Evolutionary conservation across 2,113 vertebrate genomes (phyloP).

Genomic region (Bufo bufo): DNA sequence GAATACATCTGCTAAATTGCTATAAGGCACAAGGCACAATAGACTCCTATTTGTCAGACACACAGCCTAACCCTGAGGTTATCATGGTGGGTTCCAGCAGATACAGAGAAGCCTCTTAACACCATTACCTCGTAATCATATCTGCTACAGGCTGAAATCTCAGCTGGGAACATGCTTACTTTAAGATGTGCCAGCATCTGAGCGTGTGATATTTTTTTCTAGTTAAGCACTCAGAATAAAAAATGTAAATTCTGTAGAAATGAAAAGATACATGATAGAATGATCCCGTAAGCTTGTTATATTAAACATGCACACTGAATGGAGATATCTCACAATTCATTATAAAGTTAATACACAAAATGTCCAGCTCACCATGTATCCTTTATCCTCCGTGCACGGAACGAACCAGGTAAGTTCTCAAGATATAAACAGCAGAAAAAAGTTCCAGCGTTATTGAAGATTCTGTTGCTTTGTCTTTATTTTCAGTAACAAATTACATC

Average conservation of each 20-base stretch:
- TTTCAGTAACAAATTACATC: no score
- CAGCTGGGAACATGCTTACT: slow-evolving; percentile 70
- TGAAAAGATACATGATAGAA: background rate
- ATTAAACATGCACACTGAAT: slow-evolving; percentile 41
- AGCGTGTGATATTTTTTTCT: background rate
- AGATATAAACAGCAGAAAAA: no score
- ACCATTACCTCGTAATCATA: slow-evolving; percentile 80
- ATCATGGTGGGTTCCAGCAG: slow-evolving; percentile 76
- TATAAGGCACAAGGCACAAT: slow-evolving; percentile 78
- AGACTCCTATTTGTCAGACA: slow-evolving; percentile 82
- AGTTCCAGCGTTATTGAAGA: no score
- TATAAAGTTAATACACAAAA: no score
- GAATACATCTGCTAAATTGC: slow-evolving; percentile 77
- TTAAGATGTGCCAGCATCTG: slow-evolving; percentile 65
- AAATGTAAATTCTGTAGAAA: background rate
- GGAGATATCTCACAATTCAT: background rate
- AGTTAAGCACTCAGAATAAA: slow-evolving; percentile 35
- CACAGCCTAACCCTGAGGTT: slow-evolving; percentile 81
- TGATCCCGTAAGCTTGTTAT: slow-evolving; percentile 33
- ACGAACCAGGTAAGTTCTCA: no score
- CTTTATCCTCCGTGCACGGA: no score
- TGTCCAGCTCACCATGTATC: no score
- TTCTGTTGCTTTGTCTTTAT: no score
- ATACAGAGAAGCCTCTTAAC: slow-evolving; percentile 79
- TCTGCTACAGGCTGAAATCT: slow-evolving; percentile 77